Base-by-base conservation (phyloP, 2,888 invertebrate species). In the Melinaea menophilus region DNA sequence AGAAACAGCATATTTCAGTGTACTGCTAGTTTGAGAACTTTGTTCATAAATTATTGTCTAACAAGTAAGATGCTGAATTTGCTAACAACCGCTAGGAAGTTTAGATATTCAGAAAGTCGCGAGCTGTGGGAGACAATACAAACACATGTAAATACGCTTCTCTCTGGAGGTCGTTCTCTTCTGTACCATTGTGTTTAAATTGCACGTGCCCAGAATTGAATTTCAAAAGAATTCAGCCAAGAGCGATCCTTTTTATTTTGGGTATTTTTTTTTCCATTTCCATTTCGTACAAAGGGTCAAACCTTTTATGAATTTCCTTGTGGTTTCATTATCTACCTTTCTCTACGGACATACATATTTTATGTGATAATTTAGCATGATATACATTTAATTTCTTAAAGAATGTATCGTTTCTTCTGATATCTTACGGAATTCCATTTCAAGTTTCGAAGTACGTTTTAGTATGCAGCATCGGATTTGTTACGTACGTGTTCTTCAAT, bases 401-500 rank as follows among this genome's bases (percentile, higher is more conserved):
- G 1, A 22, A n/a, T n/a, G 22, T 13, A 48, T 48, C 13, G 48
- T 48, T 48, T 48, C 13, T 48, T 48, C 5, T 13, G 4, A 48
- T 2, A 48, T 13, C 48, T n/a, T 13, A 22, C 48, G 48, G 22
- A 48, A 48, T n/a, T 22, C 48, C 13, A 48, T 48, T 13, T 48
- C 48, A 48, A 48, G 22, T 48, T 22, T 48, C 22, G 13, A 48
- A 48, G 48, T n/a, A 48, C 13, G 13, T 12, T 48, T 48, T 48
- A 48, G 48, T 48, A 48, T 48, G 48, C 48, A 13, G 22, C 48
- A 48, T 48, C 22, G 13, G 48, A 48, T 48, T 48, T 48, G 48
- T 48, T 48, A 55, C 47, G 47, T 47, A 56, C 60, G 56, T 61
- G 56, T 61, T 61, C 56, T 48, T 45, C 60, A 56, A 61, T 61